Evolutionary conservation across 2,113 vertebrate genomes (phyloP), one percentile per base, ranked within the genome.

Genomic region (Ceyx cyanopectus): DNA sequence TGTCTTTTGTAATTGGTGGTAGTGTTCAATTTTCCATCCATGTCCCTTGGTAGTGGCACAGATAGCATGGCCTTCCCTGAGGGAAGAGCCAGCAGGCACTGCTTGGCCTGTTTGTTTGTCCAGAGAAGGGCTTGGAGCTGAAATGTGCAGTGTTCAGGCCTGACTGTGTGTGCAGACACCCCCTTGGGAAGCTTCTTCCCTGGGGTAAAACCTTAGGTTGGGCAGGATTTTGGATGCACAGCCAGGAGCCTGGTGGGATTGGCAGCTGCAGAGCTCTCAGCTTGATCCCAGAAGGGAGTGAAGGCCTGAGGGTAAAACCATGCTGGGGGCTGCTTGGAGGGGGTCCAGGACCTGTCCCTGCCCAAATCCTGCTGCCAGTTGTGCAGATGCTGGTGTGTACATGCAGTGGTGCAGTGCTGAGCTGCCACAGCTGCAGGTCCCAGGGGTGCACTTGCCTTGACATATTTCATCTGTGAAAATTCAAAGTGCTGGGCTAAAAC

Each of bases 391-490:
- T 95, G 9, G 22, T 4, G 19, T 4, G 17, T 57, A 78, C 0
- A 0, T 15, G 46, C 66, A 41, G 83, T 10, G 1, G 12, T 15
- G 3, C 26, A 10, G 30, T 5, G 1, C 80, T 29, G 90, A 94
- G 57, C 87, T 62, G 67, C 46, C 37, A 8, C 76, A 12, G 84
- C 24, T 58, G 65, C 89, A 8, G 24, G 12, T 73, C 75, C 75
- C 75, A 10, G 76, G 89, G 76, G 7, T 41, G 60, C 14, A 7
- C 30, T 85, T 17, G 51, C 60, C 48, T 10, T 2, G 51, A 27
- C 24, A 43, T 21, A 1, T 40, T 94, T 86, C 20, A 23, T 27
- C 80, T 1, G 0, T 0, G 0, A 40, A 54, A 53, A 67, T 65
- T 62, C 51, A 30, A 8, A 62, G 22, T 29, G n/a, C 40, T 56